Evolutionary conservation across 2,113 vertebrate species (phyloP).

Genomic region (Dromas ardeola): DNA sequence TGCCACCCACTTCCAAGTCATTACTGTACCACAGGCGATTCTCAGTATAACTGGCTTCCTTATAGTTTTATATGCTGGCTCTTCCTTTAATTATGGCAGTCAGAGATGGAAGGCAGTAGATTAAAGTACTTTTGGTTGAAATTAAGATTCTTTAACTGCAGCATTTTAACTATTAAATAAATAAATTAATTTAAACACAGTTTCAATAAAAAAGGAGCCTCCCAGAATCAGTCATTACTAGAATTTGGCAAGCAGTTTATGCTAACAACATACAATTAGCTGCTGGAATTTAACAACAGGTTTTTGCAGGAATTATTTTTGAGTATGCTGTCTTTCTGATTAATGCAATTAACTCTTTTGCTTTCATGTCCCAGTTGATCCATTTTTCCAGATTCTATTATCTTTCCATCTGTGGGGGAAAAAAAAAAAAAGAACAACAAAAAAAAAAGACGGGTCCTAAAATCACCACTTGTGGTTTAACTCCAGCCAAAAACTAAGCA

Average conservation of each 20-base stretch:
- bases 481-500: neutral
- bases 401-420: neutral
- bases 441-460: neutral
- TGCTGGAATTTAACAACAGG: neutral
- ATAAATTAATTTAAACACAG: neutral
- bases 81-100: neutral
- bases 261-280: neutral
- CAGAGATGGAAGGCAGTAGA: neutral
- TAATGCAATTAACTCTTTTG: neutral
- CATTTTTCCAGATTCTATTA: neutral
- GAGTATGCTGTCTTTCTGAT: constrained; percentile 14
- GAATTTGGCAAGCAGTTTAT: constrained; percentile 12
- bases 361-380: neutral
- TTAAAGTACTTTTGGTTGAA: neutral
- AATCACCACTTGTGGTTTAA: neutral
- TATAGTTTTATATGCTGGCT: neutral
- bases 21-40: neutral
- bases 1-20: neutral
- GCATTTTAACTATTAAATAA: constrained; percentile 28
- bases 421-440: neutral
- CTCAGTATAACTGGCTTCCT: neutral
- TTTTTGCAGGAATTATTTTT: neutral
- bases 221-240: constrained; percentile 7
- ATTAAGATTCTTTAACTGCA: constrained; percentile 10
- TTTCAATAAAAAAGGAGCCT: constrained; percentile 31